Conservation (phyloP, 2,113 vertebrate species). For the Heterochromis multidens region DNA sequence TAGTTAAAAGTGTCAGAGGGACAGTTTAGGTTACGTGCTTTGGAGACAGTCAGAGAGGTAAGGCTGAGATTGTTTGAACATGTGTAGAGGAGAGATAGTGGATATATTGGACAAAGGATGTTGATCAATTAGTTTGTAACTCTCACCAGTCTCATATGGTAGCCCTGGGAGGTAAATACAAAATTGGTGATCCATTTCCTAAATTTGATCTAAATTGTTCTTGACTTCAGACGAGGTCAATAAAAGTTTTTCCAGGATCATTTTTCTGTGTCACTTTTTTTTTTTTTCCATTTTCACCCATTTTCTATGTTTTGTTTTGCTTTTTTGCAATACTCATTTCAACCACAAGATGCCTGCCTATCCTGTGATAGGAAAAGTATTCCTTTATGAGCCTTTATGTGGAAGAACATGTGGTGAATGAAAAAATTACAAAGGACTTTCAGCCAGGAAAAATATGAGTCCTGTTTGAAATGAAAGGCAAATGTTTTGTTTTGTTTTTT, state of each 20-base stretch:
- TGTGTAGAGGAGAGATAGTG: not conserved
- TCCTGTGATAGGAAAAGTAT: not conserved
- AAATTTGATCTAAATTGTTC: not conserved
- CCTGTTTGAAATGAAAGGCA: too few species aligned
- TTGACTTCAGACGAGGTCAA: not conserved
- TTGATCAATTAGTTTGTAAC: not conserved
- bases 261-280: not conserved
- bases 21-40: not conserved
- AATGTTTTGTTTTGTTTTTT: too few species aligned
- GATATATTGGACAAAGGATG: not conserved
- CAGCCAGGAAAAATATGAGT: too few species aligned
- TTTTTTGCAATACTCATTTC: not conserved
- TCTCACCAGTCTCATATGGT: not conserved
- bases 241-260: not conserved
- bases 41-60: not conserved
- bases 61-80: not conserved
- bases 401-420: not conserved
- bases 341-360: not conserved
- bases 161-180: not conserved
- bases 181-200: not conserved
- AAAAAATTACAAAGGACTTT: not conserved
- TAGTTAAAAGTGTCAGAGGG: not conserved
- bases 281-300: not conserved
- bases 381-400: not conserved
- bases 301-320: fast-evolving